phyloP scores from a whole-genome alignment of 1,140 invertebrate species.

The Drosophila busckii region DNA sequence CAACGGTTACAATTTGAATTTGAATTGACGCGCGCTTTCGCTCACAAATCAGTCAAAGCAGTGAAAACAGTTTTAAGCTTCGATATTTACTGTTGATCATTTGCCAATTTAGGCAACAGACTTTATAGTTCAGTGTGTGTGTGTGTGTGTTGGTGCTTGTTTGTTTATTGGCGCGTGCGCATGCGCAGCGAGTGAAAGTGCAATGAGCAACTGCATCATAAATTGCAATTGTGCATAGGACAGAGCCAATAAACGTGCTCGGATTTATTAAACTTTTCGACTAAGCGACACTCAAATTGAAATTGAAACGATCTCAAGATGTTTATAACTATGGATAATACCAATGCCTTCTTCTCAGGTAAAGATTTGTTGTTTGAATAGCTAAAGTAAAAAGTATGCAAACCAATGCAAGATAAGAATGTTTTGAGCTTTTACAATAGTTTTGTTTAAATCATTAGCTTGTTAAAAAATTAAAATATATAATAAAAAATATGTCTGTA shows the following conservation, averaged over 20 bases:
- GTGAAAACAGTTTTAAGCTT: constrained; percentile 27
- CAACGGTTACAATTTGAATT: constrained; percentile 39
- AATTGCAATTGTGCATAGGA: constrained; percentile 33
- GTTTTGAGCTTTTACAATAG: too few species aligned
- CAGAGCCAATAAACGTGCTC: constrained; percentile 24
- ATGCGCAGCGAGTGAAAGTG: constrained; percentile 61
- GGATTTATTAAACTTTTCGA: constrained; percentile 25
- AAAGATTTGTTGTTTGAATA: too few species aligned
- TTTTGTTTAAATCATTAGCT: too few species aligned
- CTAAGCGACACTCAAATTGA: background rate
- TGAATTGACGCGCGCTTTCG: constrained; percentile 37
- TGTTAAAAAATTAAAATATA: too few species aligned
- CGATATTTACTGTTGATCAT: constrained; percentile 18
- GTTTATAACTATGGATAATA: constrained; percentile 77
- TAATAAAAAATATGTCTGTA: too few species aligned
- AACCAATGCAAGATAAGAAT: too few species aligned
- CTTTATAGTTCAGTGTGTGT: constrained; percentile 1
- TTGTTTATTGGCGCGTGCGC: constrained; percentile 52
- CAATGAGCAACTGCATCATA: constrained; percentile 49
- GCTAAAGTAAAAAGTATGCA: too few species aligned
- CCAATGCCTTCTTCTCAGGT: constrained; percentile 77
- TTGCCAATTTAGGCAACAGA: constrained; percentile 42
- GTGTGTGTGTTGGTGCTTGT: constrained; percentile 6
- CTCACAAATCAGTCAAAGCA: constrained; percentile 39
- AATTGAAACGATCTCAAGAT: constrained; percentile 50